phyloP scores from a whole-genome alignment of 2,797 vertebrate genomes.

The Onychomys leucogaster region DNA sequence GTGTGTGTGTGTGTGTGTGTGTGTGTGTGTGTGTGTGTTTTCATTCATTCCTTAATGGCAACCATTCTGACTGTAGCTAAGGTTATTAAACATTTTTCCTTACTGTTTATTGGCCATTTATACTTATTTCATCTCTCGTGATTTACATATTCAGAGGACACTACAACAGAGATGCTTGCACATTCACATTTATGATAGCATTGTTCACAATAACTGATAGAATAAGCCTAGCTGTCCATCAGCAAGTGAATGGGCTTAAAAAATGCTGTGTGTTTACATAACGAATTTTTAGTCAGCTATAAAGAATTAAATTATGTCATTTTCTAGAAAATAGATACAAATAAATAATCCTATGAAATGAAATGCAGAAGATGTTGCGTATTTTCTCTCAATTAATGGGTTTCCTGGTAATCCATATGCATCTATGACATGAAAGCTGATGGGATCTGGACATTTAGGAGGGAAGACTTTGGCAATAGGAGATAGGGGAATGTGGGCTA shows the following conservation, averaged over 20 bases:
- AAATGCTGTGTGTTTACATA: neutral
- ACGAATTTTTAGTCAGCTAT: neutral
- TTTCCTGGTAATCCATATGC: neutral
- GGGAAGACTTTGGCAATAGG: neutral
- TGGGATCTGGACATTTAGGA: neutral
- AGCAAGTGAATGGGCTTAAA: too few species aligned
- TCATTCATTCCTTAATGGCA: neutral
- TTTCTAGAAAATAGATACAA: neutral
- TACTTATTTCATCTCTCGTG: neutral
- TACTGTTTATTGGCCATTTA: neutral
- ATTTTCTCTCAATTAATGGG: neutral
- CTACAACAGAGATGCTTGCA: neutral
- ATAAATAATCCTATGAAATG: neutral
- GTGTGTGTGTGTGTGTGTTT: neutral
- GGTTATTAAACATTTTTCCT: neutral
- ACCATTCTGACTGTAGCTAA: neutral
- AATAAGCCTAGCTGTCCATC: neutral
- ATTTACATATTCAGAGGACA: neutral
- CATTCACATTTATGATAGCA: neutral
- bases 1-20: neutral
- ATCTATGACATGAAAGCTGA: neutral
- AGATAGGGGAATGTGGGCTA: neutral
- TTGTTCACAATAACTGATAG: neutral
- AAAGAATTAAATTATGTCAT: neutral
- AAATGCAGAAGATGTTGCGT: neutral